Evolutionary conservation across 37 sponge, comb jelly and placozoan species (phyloP), one percentile per base, ranked within the genome.

Genomic region (Chondrilla cf. caribensis): DNA sequence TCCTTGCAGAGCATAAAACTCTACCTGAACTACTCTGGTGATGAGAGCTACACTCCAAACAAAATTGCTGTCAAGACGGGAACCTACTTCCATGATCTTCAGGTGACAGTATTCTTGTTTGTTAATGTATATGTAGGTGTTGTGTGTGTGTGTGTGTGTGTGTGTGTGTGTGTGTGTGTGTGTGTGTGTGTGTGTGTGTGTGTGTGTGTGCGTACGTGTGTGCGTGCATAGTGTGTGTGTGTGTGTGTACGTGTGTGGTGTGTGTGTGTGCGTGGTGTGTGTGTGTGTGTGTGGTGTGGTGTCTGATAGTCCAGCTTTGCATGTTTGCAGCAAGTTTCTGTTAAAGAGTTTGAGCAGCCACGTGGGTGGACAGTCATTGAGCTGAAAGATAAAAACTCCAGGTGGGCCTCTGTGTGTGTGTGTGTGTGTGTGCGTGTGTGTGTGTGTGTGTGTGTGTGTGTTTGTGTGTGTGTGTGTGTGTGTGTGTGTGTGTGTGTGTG

Each of bases 41-140:
- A 98, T 85, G 99, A 98, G 85, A 98, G 97, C 77, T 98, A 98
- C 81, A 98, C 99, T 2, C 99, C 99, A 18, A 96, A 87, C 78
- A 94, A 93, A 59, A 81, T 98, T 18, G 68, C 91, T 31, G 68
- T 96, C 14, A 86, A 78, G 71, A 87, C 84, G 42, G 97, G 97
- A n/a, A 84, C 77, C 11, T 81, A 85, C 32, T 88, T 84, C 55
- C 84, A 90, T 86, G 96, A 98, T 55, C 85, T 98, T 9, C 58
- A 60, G 32, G 91, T 89, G 39, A 81, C 81, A 21, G 9, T 65
- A n/a, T 25, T 9, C 26, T 65, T n/a, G n/a, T n/a, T n/a, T n/a
- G n/a, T n/a, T n/a, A n/a, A n/a, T n/a, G n/a, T n/a, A n/a, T n/a
- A n/a, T n/a, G 8, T 33, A 22, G 14, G 72, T 70, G 37, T 11